phyloP scores from a whole-genome alignment of 2,113 vertebrate species.

The Caracal caracal region DNA sequence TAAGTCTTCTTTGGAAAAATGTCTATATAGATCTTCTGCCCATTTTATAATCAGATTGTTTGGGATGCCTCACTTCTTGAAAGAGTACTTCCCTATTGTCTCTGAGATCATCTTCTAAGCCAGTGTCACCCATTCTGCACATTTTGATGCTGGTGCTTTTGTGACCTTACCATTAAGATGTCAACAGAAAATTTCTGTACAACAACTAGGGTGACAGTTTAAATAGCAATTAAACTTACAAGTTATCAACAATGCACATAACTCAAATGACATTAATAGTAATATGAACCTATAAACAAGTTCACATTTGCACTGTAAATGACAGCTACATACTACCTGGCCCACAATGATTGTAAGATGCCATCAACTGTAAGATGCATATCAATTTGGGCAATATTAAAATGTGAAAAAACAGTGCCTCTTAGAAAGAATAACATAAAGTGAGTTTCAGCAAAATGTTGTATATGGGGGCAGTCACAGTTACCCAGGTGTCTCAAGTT shows the following conservation, averaged over 20 bases:
- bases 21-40: neutral
- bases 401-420: neutral
- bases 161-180: neutral
- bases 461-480: neutral
- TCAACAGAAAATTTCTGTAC: conserved; percentile 38
- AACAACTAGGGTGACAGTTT: conserved; percentile 17
- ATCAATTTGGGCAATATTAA: neutral
- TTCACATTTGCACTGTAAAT: neutral
- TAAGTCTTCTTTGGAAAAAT: neutral
- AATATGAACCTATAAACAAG: conserved; percentile 1
- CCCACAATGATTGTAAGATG: neutral
- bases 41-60: neutral
- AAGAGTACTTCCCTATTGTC: neutral
- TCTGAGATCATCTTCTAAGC: conserved; percentile 16
- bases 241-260: neutral
- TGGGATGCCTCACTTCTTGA: neutral
- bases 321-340: neutral
- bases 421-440: conserved; percentile 35
- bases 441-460: neutral
- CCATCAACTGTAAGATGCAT: neutral
- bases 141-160: neutral
- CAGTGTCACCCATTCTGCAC: neutral
- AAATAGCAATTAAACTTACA: conserved; percentile 44
- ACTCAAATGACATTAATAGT: neutral
- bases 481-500: neutral